phyloP scores from a whole-genome alignment of 1,140 invertebrate species.

The Myzus persicae region DNA sequence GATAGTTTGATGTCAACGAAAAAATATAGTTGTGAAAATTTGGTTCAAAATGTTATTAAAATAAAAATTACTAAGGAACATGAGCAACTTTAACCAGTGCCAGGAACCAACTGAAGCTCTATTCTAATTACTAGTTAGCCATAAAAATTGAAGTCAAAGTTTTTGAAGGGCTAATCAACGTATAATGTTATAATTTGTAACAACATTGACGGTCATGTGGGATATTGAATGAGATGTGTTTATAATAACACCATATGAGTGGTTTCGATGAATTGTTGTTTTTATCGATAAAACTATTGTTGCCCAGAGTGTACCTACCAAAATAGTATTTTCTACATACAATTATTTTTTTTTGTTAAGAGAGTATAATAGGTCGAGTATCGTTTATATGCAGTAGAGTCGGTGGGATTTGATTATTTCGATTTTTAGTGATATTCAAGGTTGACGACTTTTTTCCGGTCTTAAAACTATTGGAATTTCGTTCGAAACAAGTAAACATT shows the following conservation, averaged over 20 bases:
- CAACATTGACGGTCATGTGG: neutral
- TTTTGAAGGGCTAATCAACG: neutral
- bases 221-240: neutral
- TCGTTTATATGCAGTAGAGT: neutral
- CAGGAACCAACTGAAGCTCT: neutral
- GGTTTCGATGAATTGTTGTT: neutral
- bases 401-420: neutral
- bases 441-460: neutral
- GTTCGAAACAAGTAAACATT: neutral
- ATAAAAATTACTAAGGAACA: too few relatives aligned
- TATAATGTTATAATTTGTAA: neutral
- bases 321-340: neutral
- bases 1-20: neutral
- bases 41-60: neutral
- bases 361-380: too few relatives aligned
- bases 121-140: neutral
- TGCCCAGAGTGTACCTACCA: neutral
- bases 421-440: neutral
- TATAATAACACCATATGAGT: neutral
- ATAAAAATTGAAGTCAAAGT: neutral
- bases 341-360: neutral
- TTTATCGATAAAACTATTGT: neutral
- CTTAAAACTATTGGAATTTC: neutral
- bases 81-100: too few relatives aligned
- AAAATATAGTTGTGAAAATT: neutral